Evolutionary conservation across 2,797 vertebrate species (phyloP).

Genomic region (Characodon lateralis): DNA sequence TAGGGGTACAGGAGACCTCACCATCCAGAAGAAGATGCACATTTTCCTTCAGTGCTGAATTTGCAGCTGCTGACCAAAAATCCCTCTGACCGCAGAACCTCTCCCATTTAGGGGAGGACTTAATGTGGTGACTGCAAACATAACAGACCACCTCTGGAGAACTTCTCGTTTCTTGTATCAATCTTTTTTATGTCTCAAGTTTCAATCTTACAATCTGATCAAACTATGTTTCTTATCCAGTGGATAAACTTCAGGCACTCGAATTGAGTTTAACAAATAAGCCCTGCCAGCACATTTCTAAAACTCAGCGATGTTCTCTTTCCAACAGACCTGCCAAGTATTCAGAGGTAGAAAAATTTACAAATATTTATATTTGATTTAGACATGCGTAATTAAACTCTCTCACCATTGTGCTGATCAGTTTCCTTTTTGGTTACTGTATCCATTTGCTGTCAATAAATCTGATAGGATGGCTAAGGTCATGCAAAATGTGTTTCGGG

Average conservation of each 20-base stretch:
- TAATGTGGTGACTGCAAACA: constrained; percentile 50
- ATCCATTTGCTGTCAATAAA: constrained; percentile 5
- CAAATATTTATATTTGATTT: constrained; percentile 8
- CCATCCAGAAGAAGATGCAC: constrained; percentile 64
- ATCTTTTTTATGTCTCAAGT: constrained; percentile 1
- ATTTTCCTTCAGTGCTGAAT: constrained; percentile 56
- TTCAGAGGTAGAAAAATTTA: constrained; percentile 54
- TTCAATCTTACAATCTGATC: neutral
- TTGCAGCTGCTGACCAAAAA: constrained; percentile 58
- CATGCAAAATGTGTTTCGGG: constrained; percentile 28
- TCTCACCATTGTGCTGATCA: neutral
- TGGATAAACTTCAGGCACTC: constrained; percentile 2
- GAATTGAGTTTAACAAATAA: constrained; percentile 10
- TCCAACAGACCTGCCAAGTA: constrained; percentile 17
- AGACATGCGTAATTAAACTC: constrained; percentile 5
- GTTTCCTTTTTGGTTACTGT: constrained; percentile 25
- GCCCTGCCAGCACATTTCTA: constrained; percentile 3
- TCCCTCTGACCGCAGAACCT: constrained; percentile 58
- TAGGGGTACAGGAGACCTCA: constrained; percentile 54
- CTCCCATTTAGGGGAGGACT: constrained; percentile 63
- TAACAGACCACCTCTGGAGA: constrained; percentile 65
- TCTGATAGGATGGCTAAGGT: constrained; percentile 32
- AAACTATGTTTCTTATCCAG: constrained; percentile 2
- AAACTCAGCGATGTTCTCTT: constrained; percentile 13
- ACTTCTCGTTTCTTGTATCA: constrained; percentile 12